Evolutionary conservation across 92 coral and sea anemone genomes (phyloP).

Genomic region (Bergia sp.): DNA sequence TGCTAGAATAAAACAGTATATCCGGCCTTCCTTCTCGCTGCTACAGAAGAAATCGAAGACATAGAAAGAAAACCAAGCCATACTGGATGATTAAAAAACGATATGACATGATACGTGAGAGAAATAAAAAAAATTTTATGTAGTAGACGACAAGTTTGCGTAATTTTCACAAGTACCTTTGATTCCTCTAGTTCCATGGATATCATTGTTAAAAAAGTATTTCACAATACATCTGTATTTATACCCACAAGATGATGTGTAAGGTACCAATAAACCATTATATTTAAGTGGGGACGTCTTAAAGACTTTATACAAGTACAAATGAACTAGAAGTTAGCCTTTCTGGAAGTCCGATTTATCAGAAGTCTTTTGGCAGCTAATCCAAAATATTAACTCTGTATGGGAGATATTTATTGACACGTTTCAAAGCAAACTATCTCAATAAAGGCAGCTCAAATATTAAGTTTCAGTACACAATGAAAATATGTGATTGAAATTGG

Average conservation of each 20-base stretch:
- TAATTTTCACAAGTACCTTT: background rate
- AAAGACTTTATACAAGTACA: background rate
- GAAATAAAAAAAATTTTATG: too few species aligned
- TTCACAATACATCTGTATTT: background rate
- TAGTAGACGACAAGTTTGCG: background rate
- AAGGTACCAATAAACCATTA: background rate
- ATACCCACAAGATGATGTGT: too few species aligned
- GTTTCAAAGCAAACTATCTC: background rate
- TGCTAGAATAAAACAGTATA: background rate
- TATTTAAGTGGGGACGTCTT: background rate
- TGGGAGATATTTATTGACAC: background rate
- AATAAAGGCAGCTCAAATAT: background rate
- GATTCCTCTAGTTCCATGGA: background rate
- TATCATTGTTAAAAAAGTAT: too few species aligned
- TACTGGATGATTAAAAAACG: background rate
- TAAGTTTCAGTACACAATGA: too few species aligned
- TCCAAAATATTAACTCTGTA: background rate
- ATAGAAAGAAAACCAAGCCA: background rate
- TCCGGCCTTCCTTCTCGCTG: background rate
- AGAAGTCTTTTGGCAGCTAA: background rate
- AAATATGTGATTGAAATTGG: too few species aligned
- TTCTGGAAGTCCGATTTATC: background rate
- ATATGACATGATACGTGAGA: background rate
- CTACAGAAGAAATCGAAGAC: background rate
- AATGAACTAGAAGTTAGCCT: background rate